Percentiles rank a stretch among this genome's conserved stretches.
These are phyloP conservation scores for Aromia moschata DNA, from an alignment of 2,888 invertebrate genomes.

Conservation along the genomic window DNA sequence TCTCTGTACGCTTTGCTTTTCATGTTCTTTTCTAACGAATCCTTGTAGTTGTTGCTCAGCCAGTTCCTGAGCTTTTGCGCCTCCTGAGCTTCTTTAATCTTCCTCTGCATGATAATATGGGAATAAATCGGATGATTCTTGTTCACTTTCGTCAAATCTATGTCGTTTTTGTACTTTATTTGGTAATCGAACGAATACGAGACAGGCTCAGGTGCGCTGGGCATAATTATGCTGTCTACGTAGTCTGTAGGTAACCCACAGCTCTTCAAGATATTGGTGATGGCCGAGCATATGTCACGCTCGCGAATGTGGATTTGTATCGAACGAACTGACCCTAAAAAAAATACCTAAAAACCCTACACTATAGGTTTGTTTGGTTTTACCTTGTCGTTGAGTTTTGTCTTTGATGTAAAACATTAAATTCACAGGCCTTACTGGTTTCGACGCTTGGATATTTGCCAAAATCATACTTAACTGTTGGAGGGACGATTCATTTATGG, in stretches of 20 bases:
- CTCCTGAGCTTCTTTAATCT: constrained; percentile 61
- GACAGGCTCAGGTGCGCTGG: constrained; percentile 39
- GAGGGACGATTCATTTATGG: constrained; percentile 88
- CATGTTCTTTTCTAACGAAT: constrained; percentile 74
- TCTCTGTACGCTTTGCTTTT: constrained; percentile 71
- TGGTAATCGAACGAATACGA: constrained; percentile 18
- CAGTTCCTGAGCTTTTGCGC: constrained; percentile 68
- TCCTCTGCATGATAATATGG: constrained; percentile 63
- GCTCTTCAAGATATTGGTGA: constrained; percentile 79
- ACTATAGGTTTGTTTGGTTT: constrained; percentile 31
- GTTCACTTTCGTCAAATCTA: constrained; percentile 56
- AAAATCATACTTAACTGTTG: constrained; percentile 88
- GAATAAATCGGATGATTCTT: constrained; percentile 67
- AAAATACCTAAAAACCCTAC: constrained; percentile 13
- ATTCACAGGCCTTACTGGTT: constrained; percentile 69
- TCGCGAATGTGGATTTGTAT: constrained; percentile 79
- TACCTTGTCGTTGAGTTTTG: constrained; percentile 56
- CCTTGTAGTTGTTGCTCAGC: constrained; percentile 75
- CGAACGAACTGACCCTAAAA: constrained; percentile 74
- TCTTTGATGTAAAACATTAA: constrained; percentile 84
- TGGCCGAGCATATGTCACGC: constrained; percentile 74
- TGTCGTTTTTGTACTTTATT: constrained; percentile 48
- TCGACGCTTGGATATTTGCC: constrained; percentile 77
- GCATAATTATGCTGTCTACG: constrained; percentile 75
- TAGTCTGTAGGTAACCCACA: constrained; percentile 89